Evolutionary conservation across 2,888 invertebrate species (phyloP), one percentile per base, ranked within the genome.

Genomic region (Epiblema foenella): DNA sequence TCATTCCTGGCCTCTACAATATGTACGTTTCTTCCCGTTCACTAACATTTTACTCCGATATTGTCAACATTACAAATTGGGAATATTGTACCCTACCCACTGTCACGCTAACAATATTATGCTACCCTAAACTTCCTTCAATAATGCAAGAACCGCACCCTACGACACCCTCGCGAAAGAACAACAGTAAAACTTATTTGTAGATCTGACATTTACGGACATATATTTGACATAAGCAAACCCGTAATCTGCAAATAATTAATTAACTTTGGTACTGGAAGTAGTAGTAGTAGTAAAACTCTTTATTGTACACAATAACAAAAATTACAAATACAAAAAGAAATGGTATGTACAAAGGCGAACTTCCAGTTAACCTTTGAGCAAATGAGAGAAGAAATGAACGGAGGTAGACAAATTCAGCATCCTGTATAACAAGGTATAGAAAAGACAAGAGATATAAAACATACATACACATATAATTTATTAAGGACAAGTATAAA

Each of bases 61-160:
- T 54, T 54, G 64, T 64, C 64, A 54, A 64, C 11, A 39, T 37
- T 37, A 54, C 64, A 52, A 63, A 29, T 52, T 17, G 54, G 64
- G 39, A 54, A 64, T 54, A 64, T 39, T 64, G 20, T n/a, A 39
- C 64, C 39, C 39, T n/a, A 39, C 64, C 39, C 39, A 39, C 39
- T 24, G 52, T 39, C 20, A 39, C 24, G 5, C 24, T 64, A 54
- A 64, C 64, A 64, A 64, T 24, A 64, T 64, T 54, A 64, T 39
- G 37, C 64, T 54, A 64, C 64, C 64, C 64, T 15, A n/a, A 9
- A 37, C 39, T 63, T 64, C 52, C 52, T 63, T 64, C 52, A 54
- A 64, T 64, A 64, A 64, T 64, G 64, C 54, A 54, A 11, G 52
- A 37, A 62, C 18, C 39, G 39, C 63, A 8, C 64, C 63, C 37